Evolutionary conservation across 2,113 vertebrate species (phyloP).

Genomic region (Jaculus jaculus): DNA sequence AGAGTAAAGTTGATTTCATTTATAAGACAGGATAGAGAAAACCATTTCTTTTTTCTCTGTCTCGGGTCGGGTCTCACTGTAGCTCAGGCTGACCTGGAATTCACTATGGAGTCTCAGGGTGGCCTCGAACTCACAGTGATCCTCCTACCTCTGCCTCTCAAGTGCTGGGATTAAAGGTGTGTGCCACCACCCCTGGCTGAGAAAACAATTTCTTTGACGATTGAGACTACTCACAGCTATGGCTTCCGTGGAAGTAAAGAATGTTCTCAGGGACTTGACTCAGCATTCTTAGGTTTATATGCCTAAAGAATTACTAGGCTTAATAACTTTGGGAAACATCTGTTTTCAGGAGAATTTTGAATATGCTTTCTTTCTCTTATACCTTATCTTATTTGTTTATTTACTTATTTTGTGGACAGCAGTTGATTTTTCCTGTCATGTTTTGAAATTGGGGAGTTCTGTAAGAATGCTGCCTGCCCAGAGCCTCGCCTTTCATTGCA

Average conservation of each 20-base stretch:
- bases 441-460: slow-evolving; percentile 24
- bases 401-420: not conserved
- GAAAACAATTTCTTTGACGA: not conserved
- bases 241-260: not conserved
- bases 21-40: slow-evolving; percentile 11
- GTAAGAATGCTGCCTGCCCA: slow-evolving; percentile 57
- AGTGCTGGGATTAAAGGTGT: too few species aligned
- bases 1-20: not conserved
- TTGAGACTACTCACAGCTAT: not conserved
- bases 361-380: not conserved
- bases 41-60: not conserved
- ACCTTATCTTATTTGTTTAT: not conserved
- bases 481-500: slow-evolving; percentile 67
- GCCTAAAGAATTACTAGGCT: not conserved
- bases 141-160: too few species aligned
- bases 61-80: too few species aligned
- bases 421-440: not conserved
- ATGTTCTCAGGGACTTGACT: not conserved
- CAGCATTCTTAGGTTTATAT: not conserved
- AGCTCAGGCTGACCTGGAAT: too few species aligned
- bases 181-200: too few species aligned
- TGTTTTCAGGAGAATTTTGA: not conserved
- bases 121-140: too few species aligned
- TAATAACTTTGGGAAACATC: not conserved
- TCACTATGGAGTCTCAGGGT: too few species aligned